phyloP scores from a whole-genome alignment of 2,888 invertebrate genomes.

The Oxytorus armatus region DNA sequence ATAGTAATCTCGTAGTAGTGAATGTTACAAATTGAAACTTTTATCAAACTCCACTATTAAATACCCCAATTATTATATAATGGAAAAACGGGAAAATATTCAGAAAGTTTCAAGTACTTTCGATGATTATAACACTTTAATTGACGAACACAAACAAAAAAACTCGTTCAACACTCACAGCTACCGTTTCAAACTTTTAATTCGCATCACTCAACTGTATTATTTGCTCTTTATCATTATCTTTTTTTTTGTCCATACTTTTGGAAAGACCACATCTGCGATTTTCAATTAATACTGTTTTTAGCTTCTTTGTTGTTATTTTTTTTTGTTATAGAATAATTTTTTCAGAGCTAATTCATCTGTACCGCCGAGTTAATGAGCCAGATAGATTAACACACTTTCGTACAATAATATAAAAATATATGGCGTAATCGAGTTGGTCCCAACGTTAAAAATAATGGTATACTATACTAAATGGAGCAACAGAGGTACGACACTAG shows the following conservation, averaged over 20 bases:
- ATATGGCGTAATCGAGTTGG: slow-evolving; percentile 8
- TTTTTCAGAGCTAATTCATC: neutral
- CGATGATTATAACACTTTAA: neutral
- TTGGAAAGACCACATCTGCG: neutral
- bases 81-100: neutral
- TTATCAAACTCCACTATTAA: neutral
- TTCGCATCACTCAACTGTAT: neutral
- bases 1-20: neutral
- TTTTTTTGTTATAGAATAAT: neutral
- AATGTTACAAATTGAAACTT: neutral
- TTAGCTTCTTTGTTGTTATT: neutral
- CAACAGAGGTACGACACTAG: slow-evolving; percentile 7
- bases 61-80: neutral
- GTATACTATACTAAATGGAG: slow-evolving; percentile 22
- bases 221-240: neutral
- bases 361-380: neutral
- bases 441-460: slow-evolving; percentile 41
- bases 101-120: neutral
- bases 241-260: neutral
- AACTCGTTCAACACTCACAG: neutral
- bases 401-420: neutral
- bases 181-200: neutral
- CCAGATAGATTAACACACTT: slow-evolving; percentile 4
- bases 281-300: slow-evolving; percentile 7
- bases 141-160: too few species aligned